Base-by-base conservation (phyloP, 2,888 invertebrate species). In the Morinoia aosen region DNA sequence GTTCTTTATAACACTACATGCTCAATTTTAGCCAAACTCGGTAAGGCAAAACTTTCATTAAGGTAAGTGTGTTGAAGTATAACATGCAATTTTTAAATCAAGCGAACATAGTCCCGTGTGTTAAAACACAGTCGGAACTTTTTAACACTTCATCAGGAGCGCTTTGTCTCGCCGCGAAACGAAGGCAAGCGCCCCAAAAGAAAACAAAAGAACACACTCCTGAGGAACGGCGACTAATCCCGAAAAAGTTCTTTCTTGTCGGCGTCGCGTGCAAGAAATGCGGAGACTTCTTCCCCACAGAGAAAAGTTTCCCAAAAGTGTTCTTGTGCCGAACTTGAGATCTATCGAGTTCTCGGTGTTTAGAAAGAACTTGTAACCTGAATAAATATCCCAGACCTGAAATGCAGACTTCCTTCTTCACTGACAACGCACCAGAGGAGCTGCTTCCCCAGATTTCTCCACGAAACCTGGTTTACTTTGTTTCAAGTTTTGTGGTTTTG, bases 281-380 rank as follows among this genome's bases (percentile, higher is more conserved):
- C 33, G 39, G 40, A 90, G 90, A 90, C 90, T 90, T 90, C 90
- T 90, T 40, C 48, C 48, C 90, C 40, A 40, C 3, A 25, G 90
- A 90, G 90, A 90, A 90, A 90, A 90, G 90, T 90, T 90, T 16
- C 48, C 90, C 90, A 48, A 48, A 90, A 48, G 40, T 39, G 40
- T 90, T 48, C 90, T 90, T 14, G 48, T 16, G 48, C 90, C 19
- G 40, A 90, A 90, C 90, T 90, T 90, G 90, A 90, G 90, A 90
- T 90, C 90, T 90, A 90, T 90, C 90, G 90, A 90, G 90, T 90
- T 40, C 90, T 11, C 48, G 90, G 40, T 90, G 40, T 90, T 90
- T 90, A 40, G 48, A 90, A 90, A 16, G 48, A 90, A 90, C 90
- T 90, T 90, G 90, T 90, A 40, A 19, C 40, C 40, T 90, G 40